Percentiles rank a stretch among this genome's conserved stretches.
These are phyloP conservation scores for Priocnemis perturbator DNA, from an alignment of 2,888 invertebrate species.

Conservation along the genomic window DNA sequence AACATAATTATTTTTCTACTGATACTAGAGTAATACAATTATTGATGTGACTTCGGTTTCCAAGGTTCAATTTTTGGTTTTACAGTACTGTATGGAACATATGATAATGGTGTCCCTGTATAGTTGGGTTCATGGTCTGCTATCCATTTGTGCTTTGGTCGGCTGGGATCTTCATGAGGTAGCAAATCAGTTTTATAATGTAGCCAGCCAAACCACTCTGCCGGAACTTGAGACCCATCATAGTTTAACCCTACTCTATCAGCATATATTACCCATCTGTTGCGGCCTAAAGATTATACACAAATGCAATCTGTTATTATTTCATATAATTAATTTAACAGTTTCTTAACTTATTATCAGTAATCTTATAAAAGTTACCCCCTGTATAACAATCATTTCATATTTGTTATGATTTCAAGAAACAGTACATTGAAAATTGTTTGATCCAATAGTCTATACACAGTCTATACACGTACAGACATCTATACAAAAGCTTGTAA, in stretches of 20 bases:
- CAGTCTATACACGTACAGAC: too few relatives aligned
- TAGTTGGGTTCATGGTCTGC: slow-evolving; percentile 88
- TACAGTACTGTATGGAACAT: slow-evolving; percentile 94
- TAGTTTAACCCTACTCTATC: slow-evolving; percentile 86
- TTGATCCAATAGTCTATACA: too few relatives aligned
- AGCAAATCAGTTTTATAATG: slow-evolving; percentile 92
- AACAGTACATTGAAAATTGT: too few relatives aligned
- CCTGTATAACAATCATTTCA: too few relatives aligned
- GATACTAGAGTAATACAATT: too few relatives aligned
- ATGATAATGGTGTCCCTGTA: slow-evolving; percentile 86
- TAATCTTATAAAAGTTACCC: too few relatives aligned
- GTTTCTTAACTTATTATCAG: too few relatives aligned
- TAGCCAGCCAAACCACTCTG: slow-evolving; percentile 99
- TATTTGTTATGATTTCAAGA: too few relatives aligned
- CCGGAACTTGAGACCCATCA: slow-evolving; percentile 91
- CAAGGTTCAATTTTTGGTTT: slow-evolving; percentile 92
- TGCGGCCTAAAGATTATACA: slow-evolving; percentile 80
- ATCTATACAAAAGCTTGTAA: too few relatives aligned
- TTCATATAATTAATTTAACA: slow-evolving; percentile 14
- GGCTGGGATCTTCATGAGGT: slow-evolving; percentile 83
- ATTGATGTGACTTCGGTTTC: slow-evolving; percentile 75
- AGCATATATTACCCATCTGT: slow-evolving; percentile 95
- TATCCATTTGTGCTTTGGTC: slow-evolving; percentile 93
- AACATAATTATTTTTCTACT: too few relatives aligned
- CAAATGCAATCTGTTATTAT: slow-evolving; percentile 27